Percentiles rank a stretch among this genome's conserved stretches.
These are phyloP conservation scores for Achlya flavicornis DNA, from an alignment of 2,888 invertebrate genomes.

Conservation along the genomic window DNA sequence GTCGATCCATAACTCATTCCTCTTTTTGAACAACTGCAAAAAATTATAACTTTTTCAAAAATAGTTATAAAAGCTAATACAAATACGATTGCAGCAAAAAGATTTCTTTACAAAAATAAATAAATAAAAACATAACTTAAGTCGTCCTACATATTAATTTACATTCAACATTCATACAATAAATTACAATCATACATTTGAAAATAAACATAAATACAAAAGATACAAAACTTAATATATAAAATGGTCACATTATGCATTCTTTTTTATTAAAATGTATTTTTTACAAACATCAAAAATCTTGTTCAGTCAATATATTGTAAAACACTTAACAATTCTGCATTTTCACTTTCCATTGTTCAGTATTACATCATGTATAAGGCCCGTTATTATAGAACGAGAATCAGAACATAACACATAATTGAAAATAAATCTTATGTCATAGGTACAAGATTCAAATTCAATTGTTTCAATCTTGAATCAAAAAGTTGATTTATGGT, in stretches of 20 bases:
- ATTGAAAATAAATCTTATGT: no score
- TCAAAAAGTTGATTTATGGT: no score
- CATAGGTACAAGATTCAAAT: no score
- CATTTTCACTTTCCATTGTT: conserved; percentile 1
- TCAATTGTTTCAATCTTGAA: no score
- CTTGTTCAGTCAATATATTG: background rate
- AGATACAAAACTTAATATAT: conserved; percentile 13
- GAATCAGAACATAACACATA: no score
- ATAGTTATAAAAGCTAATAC: background rate
- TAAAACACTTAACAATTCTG: background rate
- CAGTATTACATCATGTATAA: no score
- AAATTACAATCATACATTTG: conserved; percentile 60
- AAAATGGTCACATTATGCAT: conserved; percentile 1
- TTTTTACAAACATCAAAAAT: background rate
- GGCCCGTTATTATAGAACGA: no score
- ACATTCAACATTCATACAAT: conserved; percentile 41
- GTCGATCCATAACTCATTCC: no score
- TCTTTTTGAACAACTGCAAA: no score
- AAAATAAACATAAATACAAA: conserved; percentile 26
- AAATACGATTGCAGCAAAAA: no score
- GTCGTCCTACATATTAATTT: conserved; percentile 9
- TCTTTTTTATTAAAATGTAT: background rate
- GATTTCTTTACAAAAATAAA: background rate
- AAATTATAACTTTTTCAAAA: background rate
- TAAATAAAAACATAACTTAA: background rate